Percentiles rank a stretch among this genome's conserved stretches.
Evolutionary conservation across 2,797 vertebrate species (phyloP).

Genomic region (Cebuella pygmaea): DNA sequence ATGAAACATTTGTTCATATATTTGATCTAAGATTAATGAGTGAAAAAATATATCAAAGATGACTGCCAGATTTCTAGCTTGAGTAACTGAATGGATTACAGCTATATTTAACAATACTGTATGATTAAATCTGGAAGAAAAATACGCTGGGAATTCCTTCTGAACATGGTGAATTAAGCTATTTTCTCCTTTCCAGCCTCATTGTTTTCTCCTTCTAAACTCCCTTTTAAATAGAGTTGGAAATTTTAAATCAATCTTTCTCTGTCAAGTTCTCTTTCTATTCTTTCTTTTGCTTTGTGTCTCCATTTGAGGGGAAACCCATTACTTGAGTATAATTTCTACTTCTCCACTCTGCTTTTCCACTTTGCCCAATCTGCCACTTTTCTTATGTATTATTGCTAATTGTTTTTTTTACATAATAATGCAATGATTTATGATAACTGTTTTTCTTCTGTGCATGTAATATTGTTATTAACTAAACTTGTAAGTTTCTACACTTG

Average conservation of each 20-base stretch:
- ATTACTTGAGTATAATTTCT: neutral
- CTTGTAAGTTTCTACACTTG: neutral
- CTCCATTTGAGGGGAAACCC: neutral
- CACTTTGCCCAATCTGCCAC: neutral
- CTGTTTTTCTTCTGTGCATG: neutral
- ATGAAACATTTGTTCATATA: slow-evolving; percentile 1
- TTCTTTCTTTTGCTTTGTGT: neutral
- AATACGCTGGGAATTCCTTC: neutral
- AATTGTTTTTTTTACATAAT: neutral
- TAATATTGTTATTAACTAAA: neutral
- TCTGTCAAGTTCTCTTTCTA: neutral
- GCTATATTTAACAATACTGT: neutral
- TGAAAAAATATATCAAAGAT: neutral
- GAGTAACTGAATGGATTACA: neutral
- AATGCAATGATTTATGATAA: neutral
- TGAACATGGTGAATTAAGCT: neutral
- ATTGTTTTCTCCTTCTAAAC: neutral
- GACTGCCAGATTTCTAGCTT: neutral
- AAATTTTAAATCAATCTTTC: neutral
- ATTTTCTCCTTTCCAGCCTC: neutral
- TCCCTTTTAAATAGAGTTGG: neutral
- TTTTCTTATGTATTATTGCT: neutral
- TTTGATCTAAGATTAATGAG: slow-evolving; percentile 9
- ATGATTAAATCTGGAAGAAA: neutral
- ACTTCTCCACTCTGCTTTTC: neutral